Base-by-base conservation (phyloP, 2,888 invertebrate genomes). In the Sesia bembeciformis region DNA sequence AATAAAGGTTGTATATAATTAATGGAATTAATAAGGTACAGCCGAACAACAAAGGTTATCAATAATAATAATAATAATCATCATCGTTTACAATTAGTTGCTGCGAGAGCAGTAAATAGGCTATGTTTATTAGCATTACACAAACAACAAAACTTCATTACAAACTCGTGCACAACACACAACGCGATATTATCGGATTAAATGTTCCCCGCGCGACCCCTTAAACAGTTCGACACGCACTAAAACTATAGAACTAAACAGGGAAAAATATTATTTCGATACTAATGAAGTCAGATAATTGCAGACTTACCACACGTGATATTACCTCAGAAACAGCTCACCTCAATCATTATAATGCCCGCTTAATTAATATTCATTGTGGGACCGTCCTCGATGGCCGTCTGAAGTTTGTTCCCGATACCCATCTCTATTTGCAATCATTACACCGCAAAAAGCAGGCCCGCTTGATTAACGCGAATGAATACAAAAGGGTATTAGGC, bases 201-300 rank as follows among this genome's bases (percentile, higher is more conserved):
- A 70, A 72, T 65, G 65, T 68, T 68, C 63, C 64, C 64, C 62
- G 63, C 60, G 60, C 61, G 62, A 57, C 60, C 66, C 65, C 65
- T 62, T 67, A 67, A 68, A 66, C 63, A 67, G 66, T 69, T 64
- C 59, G 64, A 67, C 66, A 60, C 67, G 62, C 63, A 70, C 71
- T 39, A 6, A 39, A 50, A 70, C 71, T 39, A 7, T 38, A 50
- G 38, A 39, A 50, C 39, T 72, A 71, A 62, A 66, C 62, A 58
- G 68, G 64, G 65, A 72, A 71, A 74, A 74, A 76, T 78, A 75
- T 72, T 70, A 64, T 63, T 56, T 56, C 67, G 66, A 73, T 77
- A 74, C 73, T 78, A 78, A 80, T 78, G 72, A 81, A 76, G 68
- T 73, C 70, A 74, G 70, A 80, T 83, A 78, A 82, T 78, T 77